These are phyloP conservation scores for Drosophila pectinifera DNA, from an alignment of 1,140 invertebrate genomes.

Conservation along the genomic window DNA sequence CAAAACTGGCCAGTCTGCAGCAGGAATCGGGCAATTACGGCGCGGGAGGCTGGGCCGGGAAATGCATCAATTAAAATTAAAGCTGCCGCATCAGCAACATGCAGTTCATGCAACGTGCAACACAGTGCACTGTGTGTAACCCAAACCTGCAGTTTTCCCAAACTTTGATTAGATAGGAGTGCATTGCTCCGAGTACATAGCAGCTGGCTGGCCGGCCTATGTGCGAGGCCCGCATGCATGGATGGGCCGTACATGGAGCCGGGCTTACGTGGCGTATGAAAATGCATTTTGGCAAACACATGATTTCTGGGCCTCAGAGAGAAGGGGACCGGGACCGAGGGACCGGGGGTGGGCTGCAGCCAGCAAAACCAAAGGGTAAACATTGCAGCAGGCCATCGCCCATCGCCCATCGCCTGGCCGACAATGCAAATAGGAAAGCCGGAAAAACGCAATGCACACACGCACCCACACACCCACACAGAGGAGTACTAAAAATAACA, in stretches of 20 bases:
- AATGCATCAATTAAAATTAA: slow-evolving; percentile 78
- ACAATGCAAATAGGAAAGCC: slow-evolving; percentile 78
- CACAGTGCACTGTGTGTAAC: slow-evolving; percentile 1
- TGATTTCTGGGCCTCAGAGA: slow-evolving; percentile 52
- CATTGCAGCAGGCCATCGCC: slow-evolving; percentile 56
- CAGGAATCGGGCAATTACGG: slow-evolving; percentile 32
- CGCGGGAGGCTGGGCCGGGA: slow-evolving; percentile 29
- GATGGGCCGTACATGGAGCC: slow-evolving; percentile 51
- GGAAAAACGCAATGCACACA: slow-evolving; percentile 69
- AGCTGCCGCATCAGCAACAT: slow-evolving; percentile 56
- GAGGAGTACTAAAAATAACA: slow-evolving; percentile 29
- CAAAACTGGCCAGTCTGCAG: slow-evolving; percentile 24
- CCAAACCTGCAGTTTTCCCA: slow-evolving; percentile 27
- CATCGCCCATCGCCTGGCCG: slow-evolving; percentile 45
- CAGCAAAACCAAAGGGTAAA: slow-evolving; percentile 76
- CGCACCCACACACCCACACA: slow-evolving; percentile 6
- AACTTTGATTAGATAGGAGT: slow-evolving; percentile 77
- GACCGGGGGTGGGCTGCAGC: slow-evolving; percentile 9
- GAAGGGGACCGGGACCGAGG: neutral
- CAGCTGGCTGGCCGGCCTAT: slow-evolving; percentile 21
- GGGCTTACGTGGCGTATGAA: slow-evolving; percentile 77
- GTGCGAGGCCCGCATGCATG: slow-evolving; percentile 51
- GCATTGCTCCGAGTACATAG: slow-evolving; percentile 60
- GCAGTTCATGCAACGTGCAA: neutral
- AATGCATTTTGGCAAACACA: slow-evolving; percentile 83